Percentiles rank a stretch among this genome's conserved stretches.
phyloP scores from a whole-genome alignment of 2,888 invertebrate genomes.

The Arrhopalites spinosus region DNA sequence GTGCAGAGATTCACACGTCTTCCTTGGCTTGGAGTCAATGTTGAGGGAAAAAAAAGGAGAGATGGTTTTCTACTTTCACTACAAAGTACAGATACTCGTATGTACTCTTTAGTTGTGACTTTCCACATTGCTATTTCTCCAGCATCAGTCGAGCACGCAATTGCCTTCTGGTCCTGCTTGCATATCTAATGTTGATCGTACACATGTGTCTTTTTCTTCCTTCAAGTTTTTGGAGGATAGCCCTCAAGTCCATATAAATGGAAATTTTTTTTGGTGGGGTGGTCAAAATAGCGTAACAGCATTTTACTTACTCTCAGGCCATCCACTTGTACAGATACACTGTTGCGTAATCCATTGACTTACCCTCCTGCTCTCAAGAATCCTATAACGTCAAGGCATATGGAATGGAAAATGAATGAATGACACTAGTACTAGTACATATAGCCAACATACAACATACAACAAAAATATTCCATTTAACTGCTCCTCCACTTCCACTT shows the following conservation, averaged over 20 bases:
- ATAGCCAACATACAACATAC: background rate
- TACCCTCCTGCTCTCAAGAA: background rate
- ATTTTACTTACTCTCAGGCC: background rate
- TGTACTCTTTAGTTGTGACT: background rate
- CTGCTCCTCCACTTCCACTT: background rate
- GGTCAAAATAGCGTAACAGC: slow-evolving; percentile 30
- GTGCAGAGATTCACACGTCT: slow-evolving; percentile 13
- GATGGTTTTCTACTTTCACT: slow-evolving; percentile 8
- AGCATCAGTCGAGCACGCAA: slow-evolving; percentile 5
- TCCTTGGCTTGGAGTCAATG: slow-evolving; percentile 10
- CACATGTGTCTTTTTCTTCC: background rate
- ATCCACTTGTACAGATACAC: slow-evolving; percentile 6
- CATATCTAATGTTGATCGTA: slow-evolving; percentile 14
- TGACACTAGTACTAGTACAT: no score
- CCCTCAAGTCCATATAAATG: slow-evolving; percentile 37
- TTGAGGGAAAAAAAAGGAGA: background rate
- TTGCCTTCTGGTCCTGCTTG: slow-evolving; percentile 12
- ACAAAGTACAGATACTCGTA: no score
- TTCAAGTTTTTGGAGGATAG: background rate
- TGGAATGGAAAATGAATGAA: slow-evolving; percentile 5
- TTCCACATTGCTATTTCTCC: background rate
- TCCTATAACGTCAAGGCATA: background rate
- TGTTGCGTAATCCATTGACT: slow-evolving; percentile 20
- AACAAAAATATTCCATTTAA: background rate
- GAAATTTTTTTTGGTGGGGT: slow-evolving; percentile 38